Evolutionary conservation across 2,888 invertebrate genomes (phyloP), one percentile per base, ranked within the genome.

Genomic region (Brachylomia viminalis): DNA sequence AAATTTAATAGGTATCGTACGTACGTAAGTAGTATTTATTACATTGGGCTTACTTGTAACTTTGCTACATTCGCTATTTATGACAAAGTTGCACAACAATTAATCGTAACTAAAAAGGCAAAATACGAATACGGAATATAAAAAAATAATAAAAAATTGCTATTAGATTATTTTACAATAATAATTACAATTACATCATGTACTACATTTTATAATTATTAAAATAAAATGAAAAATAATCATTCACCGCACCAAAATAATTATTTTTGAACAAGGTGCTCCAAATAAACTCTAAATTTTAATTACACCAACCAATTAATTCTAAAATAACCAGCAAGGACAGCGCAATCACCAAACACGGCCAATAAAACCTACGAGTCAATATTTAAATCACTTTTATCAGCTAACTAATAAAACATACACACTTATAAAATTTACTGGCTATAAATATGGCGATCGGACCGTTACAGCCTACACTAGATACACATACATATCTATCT

Each of bases 381-480:
- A 88, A 91, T 92, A 93, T 91, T 92, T 92, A 90, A 92, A 85
- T 90, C 87, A 92, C 91, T 94, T 94, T 93, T 93, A 94, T 92
- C 91, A 89, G 90, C 59, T 59, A 91, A 91, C 92, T 91, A 93
- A 94, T 94, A 94, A 94, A 94, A 88, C 88, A 88, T 91, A 89
- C 87, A 91, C 91, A 90, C 93, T 92, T 93, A 92, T 94, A 94
- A 95, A 95, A 94, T 95, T 95, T 95, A 95, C 91, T 94, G 87
- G 87, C 94, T 92, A 94, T 95, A 95, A 94, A 95, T 95, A 94
- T 90, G 83, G 89, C 89, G 88, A 91, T 93, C 87, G 91, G 80
- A 93, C 95, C 94, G 95, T 95, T 95, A 94, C 89, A 87, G 86
- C 89, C 90, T 84, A 83, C 86, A 86, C 83, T 74, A 86, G 85